Evolutionary conservation across 2,888 invertebrate species (phyloP).

Genomic region (Lypha dubia): DNA sequence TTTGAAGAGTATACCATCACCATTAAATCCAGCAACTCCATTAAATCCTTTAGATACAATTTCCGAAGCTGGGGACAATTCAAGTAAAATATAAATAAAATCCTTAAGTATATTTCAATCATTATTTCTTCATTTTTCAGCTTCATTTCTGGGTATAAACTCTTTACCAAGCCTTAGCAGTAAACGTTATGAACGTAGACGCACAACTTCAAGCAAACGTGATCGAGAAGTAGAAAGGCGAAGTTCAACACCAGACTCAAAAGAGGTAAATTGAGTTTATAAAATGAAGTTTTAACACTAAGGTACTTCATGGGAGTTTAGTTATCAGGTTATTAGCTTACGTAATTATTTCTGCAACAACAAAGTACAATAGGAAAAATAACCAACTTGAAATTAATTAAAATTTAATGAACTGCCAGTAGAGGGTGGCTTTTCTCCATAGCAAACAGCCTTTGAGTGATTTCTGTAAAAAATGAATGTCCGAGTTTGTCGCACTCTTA

Average conservation of each 20-base stretch:
- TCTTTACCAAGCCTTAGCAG: conserved; percentile 65
- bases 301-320: too few species aligned
- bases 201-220: conserved; percentile 82
- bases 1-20: conserved; percentile 82
- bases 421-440: too few species aligned
- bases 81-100: conserved; percentile 67
- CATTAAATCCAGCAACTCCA: conserved; percentile 79
- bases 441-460: too few species aligned
- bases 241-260: conserved; percentile 84
- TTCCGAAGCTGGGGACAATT: conserved; percentile 74
- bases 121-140: conserved; percentile 48
- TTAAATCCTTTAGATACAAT: conserved; percentile 78
- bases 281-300: too few species aligned
- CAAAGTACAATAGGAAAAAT: too few species aligned
- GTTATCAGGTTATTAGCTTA: too few species aligned
- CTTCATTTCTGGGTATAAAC: conserved; percentile 63
- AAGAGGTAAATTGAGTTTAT: conserved; percentile 79
- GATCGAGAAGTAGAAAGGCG: conserved; percentile 81
- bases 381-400: too few species aligned
- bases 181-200: conserved; percentile 80
- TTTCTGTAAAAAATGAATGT: too few species aligned
- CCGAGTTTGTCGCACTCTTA: too few species aligned
- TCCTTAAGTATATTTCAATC: not conserved
- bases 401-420: too few species aligned
- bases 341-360: too few species aligned